Base-by-base conservation (phyloP, 92 coral and sea anemone genomes). In the Isaurus tuberculatus region DNA sequence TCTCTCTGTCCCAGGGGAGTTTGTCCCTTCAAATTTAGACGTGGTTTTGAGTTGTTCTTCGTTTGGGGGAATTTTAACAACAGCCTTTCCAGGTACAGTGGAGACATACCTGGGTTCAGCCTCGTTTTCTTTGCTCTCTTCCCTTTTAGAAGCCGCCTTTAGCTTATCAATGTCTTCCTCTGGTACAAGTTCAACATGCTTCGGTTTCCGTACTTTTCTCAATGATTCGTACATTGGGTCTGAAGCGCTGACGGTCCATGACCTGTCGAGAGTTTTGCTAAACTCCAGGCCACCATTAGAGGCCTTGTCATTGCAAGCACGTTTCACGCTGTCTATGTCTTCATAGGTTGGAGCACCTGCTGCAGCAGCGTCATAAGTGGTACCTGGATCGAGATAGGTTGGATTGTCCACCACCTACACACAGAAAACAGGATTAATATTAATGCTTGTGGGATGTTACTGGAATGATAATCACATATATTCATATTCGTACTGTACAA, bases 101-200 rank as follows among this genome's bases (percentile, higher is more conserved):
- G 25, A 8, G 5, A 57, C 69, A 31, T 77, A 77, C 53, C 70
- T 48, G 11, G 51, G 36, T 36, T 77, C 82, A 33, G 55, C 25
- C 5, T 5, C 70, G 33, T 25, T 36, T 43, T 9, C 17, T 34
- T 77, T 5, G 9, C 23, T 7, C 19, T 40, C 49, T 31, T 57
- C 23, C 6, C 32, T 51, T 34, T 34, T 58, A 25, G 82, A 48
- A 36, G 70, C 70, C 34, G 82, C 82, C 70, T 77, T 77, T 1
- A 77, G 70, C 15, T 58, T 36, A 23, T 60, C 82, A 77, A 77
- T 77, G 33, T 77, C 70, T 8, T 77, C 82, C 9, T 77, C 69
- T 2, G 70, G 82, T 14, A 36, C 49, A 58, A 58, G 49, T 13
- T 14, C 13, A 22, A 16, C 49, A 17, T 31, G 68, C n/a, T 77